phyloP scores from a whole-genome alignment of 2,888 invertebrate genomes.

The Tolmerus cingulatus region DNA sequence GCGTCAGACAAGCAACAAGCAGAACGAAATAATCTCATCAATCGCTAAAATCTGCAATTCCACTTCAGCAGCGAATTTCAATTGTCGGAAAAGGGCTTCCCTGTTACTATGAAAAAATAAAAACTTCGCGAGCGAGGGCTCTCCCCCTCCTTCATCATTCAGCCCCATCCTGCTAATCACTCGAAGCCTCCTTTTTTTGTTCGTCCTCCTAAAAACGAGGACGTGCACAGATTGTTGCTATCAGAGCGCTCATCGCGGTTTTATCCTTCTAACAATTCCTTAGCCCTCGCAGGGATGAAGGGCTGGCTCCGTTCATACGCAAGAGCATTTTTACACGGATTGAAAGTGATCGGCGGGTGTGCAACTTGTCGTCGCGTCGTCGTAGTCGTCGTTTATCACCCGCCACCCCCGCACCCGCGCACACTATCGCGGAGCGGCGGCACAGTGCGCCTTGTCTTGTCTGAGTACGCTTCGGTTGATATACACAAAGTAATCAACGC shows the following conservation, averaged over 20 bases:
- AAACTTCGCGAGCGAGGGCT: background rate
- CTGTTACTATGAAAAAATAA: background rate
- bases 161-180: constrained; percentile 6
- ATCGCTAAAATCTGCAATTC: background rate
- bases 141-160: background rate
- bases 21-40: background rate
- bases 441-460: constrained; percentile 27
- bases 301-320: background rate
- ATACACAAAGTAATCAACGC: constrained; percentile 48
- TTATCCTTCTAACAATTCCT: constrained; percentile 16
- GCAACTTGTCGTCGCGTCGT: background rate
- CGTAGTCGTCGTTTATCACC: background rate
- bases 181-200: background rate
- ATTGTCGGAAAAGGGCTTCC: background rate
- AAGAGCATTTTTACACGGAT: constrained; percentile 21
- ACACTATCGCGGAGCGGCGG: background rate
- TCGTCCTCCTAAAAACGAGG: background rate
- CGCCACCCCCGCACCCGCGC: background rate
- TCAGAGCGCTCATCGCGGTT: constrained; percentile 19
- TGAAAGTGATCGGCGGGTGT: constrained; percentile 33
- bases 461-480: constrained; percentile 43
- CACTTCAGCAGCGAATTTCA: background rate
- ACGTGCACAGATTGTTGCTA: constrained; percentile 26
- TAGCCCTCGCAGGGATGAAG: background rate
- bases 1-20: background rate